A percentile compares a stretch with the other conserved stretches of the same genome.
Conservation (phyloP, 2,888 invertebrate species). For the Epistrophe grossulariae region DNA sequence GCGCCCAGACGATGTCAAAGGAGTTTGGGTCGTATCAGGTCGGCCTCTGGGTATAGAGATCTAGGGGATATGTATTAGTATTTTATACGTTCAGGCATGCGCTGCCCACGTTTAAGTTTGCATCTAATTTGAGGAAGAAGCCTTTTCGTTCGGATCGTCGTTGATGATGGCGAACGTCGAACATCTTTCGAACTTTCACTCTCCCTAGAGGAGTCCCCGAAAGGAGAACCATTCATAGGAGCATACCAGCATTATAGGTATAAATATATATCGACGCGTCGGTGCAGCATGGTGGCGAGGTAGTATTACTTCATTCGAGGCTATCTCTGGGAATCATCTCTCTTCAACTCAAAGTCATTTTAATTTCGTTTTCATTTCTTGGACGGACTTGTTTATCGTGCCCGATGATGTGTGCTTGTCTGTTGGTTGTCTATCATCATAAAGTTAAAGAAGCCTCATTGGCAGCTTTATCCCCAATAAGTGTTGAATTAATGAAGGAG, state of each 20-base stretch:
- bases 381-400: slow-evolving; percentile 49
- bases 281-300: no score
- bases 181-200: slow-evolving; percentile 63
- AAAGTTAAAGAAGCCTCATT: slow-evolving; percentile 37
- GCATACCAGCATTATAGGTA: background rate
- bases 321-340: slow-evolving; percentile 74
- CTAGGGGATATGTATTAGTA: slow-evolving; percentile 31
- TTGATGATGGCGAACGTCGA: background rate
- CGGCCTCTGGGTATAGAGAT: slow-evolving; percentile 48
- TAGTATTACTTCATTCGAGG: slow-evolving; percentile 63
- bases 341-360: slow-evolving; percentile 61
- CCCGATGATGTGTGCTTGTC: slow-evolving; percentile 65
- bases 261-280: background rate
- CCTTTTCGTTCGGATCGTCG: slow-evolving; percentile 11
- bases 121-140: slow-evolving; percentile 71
- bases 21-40: slow-evolving; percentile 73
- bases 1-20: slow-evolving; percentile 74
- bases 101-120: slow-evolving; percentile 71
- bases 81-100: slow-evolving; percentile 47
- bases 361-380: slow-evolving; percentile 51
- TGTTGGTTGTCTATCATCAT: slow-evolving; percentile 57
- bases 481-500: slow-evolving; percentile 18
- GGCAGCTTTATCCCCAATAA: slow-evolving; percentile 39
- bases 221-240: slow-evolving; percentile 8
- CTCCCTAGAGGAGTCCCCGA: slow-evolving; percentile 35